phyloP scores from a whole-genome alignment of 2,797 vertebrate genomes.

The Heteromormyrus szaboi region DNA sequence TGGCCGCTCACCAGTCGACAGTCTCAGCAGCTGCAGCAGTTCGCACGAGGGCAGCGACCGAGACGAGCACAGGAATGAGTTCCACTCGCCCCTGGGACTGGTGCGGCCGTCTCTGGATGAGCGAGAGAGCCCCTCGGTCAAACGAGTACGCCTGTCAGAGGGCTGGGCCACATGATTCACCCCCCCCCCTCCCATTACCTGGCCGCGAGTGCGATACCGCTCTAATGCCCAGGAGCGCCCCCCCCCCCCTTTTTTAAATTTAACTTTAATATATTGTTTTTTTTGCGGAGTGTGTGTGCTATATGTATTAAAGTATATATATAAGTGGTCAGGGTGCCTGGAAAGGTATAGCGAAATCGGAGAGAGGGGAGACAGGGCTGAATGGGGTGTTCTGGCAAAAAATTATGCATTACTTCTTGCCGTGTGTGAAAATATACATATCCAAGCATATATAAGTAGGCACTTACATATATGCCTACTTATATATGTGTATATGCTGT shows the following conservation, averaged over 20 bases:
- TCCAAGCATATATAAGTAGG: constrained; percentile 65
- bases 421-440: constrained; percentile 75
- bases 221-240: constrained; percentile 33
- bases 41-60: constrained; percentile 97
- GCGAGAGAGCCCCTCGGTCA: constrained; percentile 95
- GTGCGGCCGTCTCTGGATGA: constrained; percentile 86
- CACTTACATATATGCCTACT: constrained; percentile 47
- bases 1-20: constrained; percentile 95
- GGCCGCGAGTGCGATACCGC: neutral
- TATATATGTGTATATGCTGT: constrained; percentile 41
- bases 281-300: constrained; percentile 86
- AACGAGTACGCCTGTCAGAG: constrained; percentile 94
- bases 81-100: constrained; percentile 97
- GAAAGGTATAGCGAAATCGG: constrained; percentile 40
- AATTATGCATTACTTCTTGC: constrained; percentile 95
- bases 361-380: constrained; percentile 31
- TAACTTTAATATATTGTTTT: constrained; percentile 55
- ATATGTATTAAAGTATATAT: constrained; percentile 87
- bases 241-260: constrained; percentile 43
- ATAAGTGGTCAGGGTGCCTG: constrained; percentile 51
- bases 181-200: neutral
- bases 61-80: constrained; percentile 93
- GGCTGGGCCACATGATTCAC: constrained; percentile 98
- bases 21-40: constrained; percentile 98
- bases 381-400: constrained; percentile 58